Percentiles rank a stretch among this genome's conserved stretches.
These are phyloP conservation scores for Hirtodrosophila confusa DNA, from an alignment of 2,888 invertebrate species.

Conservation along the genomic window DNA sequence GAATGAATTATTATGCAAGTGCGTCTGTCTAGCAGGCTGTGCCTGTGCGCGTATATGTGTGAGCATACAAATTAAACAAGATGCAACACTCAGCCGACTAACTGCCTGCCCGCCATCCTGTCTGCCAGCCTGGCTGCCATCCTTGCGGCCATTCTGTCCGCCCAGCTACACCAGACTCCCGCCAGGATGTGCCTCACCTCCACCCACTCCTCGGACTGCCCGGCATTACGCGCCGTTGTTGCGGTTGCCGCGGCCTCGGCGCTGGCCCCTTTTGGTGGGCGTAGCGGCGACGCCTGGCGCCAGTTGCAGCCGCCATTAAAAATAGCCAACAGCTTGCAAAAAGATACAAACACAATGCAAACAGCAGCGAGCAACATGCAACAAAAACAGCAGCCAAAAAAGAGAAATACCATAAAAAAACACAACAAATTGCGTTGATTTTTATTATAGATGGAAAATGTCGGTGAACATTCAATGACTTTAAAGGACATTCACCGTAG, in stretches of 20 bases:
- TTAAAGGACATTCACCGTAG: conserved; percentile 24
- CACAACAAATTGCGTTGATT: conserved; percentile 30
- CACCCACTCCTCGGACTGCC: neutral
- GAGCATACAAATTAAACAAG: conserved; percentile 73
- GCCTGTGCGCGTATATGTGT: conserved; percentile 22
- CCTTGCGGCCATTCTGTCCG: conserved; percentile 47
- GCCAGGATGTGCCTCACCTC: neutral
- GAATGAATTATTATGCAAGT: conserved; percentile 64
- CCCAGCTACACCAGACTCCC: conserved; percentile 8
- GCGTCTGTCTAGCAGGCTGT: conserved; percentile 48
- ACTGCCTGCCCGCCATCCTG: conserved; percentile 35
- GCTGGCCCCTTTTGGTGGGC: conserved; percentile 41
- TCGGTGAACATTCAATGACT: conserved; percentile 53
- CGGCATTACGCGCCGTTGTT: conserved; percentile 42
- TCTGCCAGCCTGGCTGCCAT: conserved; percentile 16
- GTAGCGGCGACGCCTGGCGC: conserved; percentile 39
- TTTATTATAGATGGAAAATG: conserved; percentile 44
- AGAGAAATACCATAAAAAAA: conserved; percentile 7
- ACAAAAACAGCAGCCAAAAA: conserved; percentile 15
- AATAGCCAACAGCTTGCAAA: conserved; percentile 60
- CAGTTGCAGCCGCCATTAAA: conserved; percentile 64
- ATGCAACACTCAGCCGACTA: conserved; percentile 67
- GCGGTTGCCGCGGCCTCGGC: conserved; percentile 39
- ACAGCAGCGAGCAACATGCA: conserved; percentile 27
- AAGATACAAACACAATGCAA: conserved; percentile 40